Base-by-base conservation (phyloP, 2,888 invertebrate species). In the Sphaerophoria rueppellii region DNA sequence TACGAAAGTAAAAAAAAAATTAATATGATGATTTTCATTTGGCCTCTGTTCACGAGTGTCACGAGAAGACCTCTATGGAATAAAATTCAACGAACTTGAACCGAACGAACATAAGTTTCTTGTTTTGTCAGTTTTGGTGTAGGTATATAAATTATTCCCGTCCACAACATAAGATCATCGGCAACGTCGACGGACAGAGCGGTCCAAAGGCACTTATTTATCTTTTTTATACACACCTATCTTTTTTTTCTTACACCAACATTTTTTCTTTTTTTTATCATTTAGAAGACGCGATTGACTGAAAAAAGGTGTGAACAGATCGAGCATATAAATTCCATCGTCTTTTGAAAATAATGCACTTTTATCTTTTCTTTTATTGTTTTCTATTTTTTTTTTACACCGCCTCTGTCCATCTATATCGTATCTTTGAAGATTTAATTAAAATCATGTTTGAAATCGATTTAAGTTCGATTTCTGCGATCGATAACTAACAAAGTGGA, bases 361-460 rank as follows among this genome's bases (percentile, higher is more conserved):
- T 70, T 60, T 67, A 74, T 58, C 35, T 46, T 61, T 54, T n/a
- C n/a, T 78, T 73, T 57, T 35, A 52, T 35, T 35, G 6, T 32
- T 40, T 34, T 48, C 4, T 37, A n/a, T 67, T 12, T 52, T 16
- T n/a, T 61, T n/a, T 3, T 34, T n/a, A 4, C n/a, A 43, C 48
- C 40, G 7, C 4, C 5, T 37, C 37, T 37, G 54, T 40, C 24
- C 24, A 24, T 24, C 40, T 57, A 40, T 32, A 58, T 52, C 40
- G 65, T 67, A 54, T 54, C 40, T 67, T 40, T 24, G 46, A 34
- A 11, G 69, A 73, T 80, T 85, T 85, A 85, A 81, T 85, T 85
- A 81, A 81, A 85, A 81, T 69, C 85, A 81, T 85, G 85, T 85
- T 70, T 48, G 2, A 24, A 85, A 73, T 70, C 57, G 85, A 77